phyloP scores from a whole-genome alignment of 2,797 vertebrate genomes.

The Gadopsis bispinosus region DNA sequence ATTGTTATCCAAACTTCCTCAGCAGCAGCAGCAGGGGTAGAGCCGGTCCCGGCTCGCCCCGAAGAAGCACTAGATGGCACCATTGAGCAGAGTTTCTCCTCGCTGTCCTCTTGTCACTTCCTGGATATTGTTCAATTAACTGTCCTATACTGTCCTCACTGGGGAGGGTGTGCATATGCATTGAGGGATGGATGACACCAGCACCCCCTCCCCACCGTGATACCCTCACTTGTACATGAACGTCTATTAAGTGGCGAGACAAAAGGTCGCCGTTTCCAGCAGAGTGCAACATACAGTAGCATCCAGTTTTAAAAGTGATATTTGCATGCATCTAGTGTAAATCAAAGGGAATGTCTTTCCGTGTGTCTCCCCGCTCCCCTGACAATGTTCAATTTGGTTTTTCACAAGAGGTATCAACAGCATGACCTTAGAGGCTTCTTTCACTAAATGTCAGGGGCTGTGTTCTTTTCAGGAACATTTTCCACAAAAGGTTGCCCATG shows the following conservation, averaged over 20 bases:
- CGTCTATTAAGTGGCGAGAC: constrained; percentile 61
- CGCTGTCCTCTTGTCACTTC: constrained; percentile 51
- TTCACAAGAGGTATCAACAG: constrained; percentile 66
- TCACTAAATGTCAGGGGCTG: constrained; percentile 75
- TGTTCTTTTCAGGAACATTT: constrained; percentile 66
- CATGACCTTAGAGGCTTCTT: constrained; percentile 67
- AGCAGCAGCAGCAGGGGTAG: constrained; percentile 56
- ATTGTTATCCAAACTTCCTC: constrained; percentile 84
- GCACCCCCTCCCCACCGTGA: constrained; percentile 47
- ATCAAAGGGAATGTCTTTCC: constrained; percentile 69
- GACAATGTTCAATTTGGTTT: constrained; percentile 70
- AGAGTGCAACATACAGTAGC: constrained; percentile 47
- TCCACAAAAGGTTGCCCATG: constrained; percentile 52
- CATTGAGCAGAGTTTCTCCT: constrained; percentile 83
- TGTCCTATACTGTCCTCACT: constrained; percentile 69
- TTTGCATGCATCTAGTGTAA: constrained; percentile 70
- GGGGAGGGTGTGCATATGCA: constrained; percentile 66
- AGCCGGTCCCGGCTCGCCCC: neutral
- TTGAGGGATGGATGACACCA: constrained; percentile 68
- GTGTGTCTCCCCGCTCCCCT: constrained; percentile 48
- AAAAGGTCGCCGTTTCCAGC: constrained; percentile 70
- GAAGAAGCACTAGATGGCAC: constrained; percentile 84
- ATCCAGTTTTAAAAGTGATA: constrained; percentile 71
- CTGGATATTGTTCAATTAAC: constrained; percentile 78
- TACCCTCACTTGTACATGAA: constrained; percentile 65